Base-by-base conservation (phyloP, 2,797 vertebrate genomes). In the Alcedo atthis region DNA sequence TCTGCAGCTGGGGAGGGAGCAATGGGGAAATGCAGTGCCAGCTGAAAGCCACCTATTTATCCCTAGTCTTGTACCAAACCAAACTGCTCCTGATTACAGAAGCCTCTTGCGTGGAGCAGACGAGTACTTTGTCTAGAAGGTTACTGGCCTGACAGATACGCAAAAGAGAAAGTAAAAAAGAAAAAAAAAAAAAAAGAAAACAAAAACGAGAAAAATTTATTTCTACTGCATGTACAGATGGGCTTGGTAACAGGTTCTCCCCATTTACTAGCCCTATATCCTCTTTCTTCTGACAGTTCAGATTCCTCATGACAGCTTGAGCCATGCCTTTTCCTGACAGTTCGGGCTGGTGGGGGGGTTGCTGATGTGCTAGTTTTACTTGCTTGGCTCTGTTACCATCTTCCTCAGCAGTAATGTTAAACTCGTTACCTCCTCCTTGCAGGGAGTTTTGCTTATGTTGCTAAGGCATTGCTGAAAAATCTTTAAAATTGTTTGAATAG, bases 341-440 rank as follows among this genome's bases (percentile, higher is more conserved):
- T 58, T 61, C 0, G 1, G 26, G 58, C 21, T 8, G 6, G 20
- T 0, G 3, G 74, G 76, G 49, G 37, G 9, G 46, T 69, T 96
- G 77, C 81, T 83, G 86, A 61, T 80, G 81, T 58, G 70, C 80
- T 90, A 9, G 46, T 84, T 92, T 91, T 68, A 80, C 62, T 85
- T 4, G 6, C 70, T 85, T 94, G 92, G 85, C 84, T 92, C 73
- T 0, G 0, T 74, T 86, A 85, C 79, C 0, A 0, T 86, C 67
- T 75, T 94, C 73, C 83, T 94, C 46, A 73, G 82, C 88, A 96
- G 85, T 70, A 80, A 78, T 79, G 85, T 68, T 90, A 87, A 89
- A 90, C 84, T 90, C 45, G 21, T 90, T 94, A 59, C 75, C 71
- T 91, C 81, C 35, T 77, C 79, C 94, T 92, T 93, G 78, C 3